Percentiles rank a stretch among this genome's conserved stretches.
These are phyloP conservation scores for Camptogramma bilineatum DNA, from an alignment of 2,888 invertebrate genomes.

Conservation along the genomic window DNA sequence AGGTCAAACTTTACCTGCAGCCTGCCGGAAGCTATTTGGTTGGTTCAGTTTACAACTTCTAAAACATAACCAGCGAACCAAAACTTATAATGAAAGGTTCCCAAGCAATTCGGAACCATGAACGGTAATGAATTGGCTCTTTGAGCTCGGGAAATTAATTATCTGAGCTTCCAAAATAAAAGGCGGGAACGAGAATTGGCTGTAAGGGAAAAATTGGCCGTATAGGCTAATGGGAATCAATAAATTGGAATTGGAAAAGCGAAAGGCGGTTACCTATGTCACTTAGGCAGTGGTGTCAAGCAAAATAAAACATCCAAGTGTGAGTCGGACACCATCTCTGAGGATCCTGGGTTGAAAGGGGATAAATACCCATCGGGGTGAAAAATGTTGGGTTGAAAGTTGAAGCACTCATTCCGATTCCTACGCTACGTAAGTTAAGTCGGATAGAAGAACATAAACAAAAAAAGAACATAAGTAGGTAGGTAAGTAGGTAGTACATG, in stretches of 20 bases:
- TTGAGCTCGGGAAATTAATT: constrained; percentile 47
- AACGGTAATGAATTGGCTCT: constrained; percentile 50
- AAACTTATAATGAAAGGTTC: constrained; percentile 55
- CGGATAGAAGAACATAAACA: no score
- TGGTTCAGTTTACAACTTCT: constrained; percentile 43
- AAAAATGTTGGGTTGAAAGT: no score
- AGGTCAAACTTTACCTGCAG: neutral
- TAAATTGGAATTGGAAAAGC: constrained; percentile 46
- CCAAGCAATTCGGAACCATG: constrained; percentile 51
- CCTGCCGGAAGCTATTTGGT: constrained; percentile 4
- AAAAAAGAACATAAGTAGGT: no score
- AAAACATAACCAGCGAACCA: constrained; percentile 50
- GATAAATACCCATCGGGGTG: no score
- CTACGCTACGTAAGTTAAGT: no score
- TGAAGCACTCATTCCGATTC: no score
- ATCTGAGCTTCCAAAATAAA: constrained; percentile 39
- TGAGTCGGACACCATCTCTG: neutral
- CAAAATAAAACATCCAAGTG: neutral
- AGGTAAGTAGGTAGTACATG: no score
- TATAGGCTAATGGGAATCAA: constrained; percentile 49
- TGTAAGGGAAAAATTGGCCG: constrained; percentile 35
- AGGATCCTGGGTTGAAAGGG: neutral
- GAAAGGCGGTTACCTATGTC: constrained; percentile 4
- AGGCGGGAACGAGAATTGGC: constrained; percentile 32
- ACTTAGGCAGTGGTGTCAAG: neutral